phyloP scores from a whole-genome alignment of 2,888 invertebrate species.

The Drosophila prostipennis region DNA sequence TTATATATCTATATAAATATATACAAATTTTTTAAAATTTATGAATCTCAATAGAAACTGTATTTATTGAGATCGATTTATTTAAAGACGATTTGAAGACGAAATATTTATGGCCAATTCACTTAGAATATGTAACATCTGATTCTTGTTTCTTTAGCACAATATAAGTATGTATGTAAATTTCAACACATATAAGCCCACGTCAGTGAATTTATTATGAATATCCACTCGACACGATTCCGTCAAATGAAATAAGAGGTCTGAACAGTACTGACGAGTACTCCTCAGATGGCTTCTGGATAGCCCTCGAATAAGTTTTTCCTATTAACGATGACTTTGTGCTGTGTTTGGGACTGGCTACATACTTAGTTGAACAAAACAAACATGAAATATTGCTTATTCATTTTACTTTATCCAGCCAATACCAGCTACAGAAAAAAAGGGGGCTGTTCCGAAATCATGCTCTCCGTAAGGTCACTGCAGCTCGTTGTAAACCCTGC shows the following conservation, averaged over 20 bases:
- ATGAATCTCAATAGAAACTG: background rate
- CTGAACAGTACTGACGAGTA: conserved; percentile 85
- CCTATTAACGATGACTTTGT: conserved; percentile 81
- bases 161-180: conserved; percentile 74
- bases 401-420: conserved; percentile 61
- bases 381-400: conserved; percentile 76
- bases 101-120: conserved; percentile 65
- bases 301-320: conserved; percentile 85
- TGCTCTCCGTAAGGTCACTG: conserved; percentile 35
- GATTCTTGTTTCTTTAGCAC: conserved; percentile 70
- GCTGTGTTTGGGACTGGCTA: conserved; percentile 76
- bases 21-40: background rate
- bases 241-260: conserved; percentile 85
- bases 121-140: conserved; percentile 71
- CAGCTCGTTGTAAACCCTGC: conserved; percentile 29
- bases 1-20: background rate
- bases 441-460: conserved; percentile 49
- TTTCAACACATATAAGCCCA: conserved; percentile 82
- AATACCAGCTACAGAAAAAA: conserved; percentile 48
- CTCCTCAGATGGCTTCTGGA: conserved; percentile 85
- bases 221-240: conserved; percentile 85
- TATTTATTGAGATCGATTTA: conserved; percentile 7
- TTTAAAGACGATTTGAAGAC: conserved; percentile 36
- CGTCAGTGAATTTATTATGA: conserved; percentile 84
- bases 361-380: conserved; percentile 76